Evolutionary conservation across 2,113 vertebrate species (phyloP), one percentile per base, ranked within the genome.

Genomic region (Takifugu flavidus): DNA sequence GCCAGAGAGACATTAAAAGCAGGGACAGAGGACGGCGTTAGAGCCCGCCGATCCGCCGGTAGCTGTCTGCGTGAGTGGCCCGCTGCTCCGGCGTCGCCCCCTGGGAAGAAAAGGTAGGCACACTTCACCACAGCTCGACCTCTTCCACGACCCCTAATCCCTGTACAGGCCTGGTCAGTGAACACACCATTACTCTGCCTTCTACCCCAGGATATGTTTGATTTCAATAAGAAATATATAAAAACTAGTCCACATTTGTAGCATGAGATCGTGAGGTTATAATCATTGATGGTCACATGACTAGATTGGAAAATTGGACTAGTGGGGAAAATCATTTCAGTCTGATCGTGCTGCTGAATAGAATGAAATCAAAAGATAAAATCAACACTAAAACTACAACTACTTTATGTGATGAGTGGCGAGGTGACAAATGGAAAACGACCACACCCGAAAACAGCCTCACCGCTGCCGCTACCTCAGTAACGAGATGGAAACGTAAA

Each of bases 31-130:
- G 74, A 61, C 61, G 83, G 80, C 43, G 80, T 95, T 94, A 98
- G 80, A 95, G 87, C 91, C 94, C 93, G 82, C 94, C 95, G 59
- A 94, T 96, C 91, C 94, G 93, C 88, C 94, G 88, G 94, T 86
- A 95, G 90, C 92, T 93, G 90, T 96, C 94, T 77, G 93, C 89
- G 65, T 96, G 94, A 91, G 93, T 88, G 45, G 91, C 90, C 87
- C 93, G 90, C 89, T 93, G 94, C 91, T 96, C 94, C 85, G 90
- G 88, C 86, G 91, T 80, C 89, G 91, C 84, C 67, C 89, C 94
- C 95, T 95, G 88, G 82, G 87, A 92, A 95, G 85, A 94, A 79
- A 93, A 97, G 91, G 94, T 55, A 95, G 89, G 90, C 44, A 93
- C 34, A 93, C 92, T 95, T 95, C 91, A 96, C 94, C 92, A 92